These are phyloP conservation scores for Sycophila sp. DNA, from an alignment of 1,140 invertebrate species.

Conservation along the genomic window DNA sequence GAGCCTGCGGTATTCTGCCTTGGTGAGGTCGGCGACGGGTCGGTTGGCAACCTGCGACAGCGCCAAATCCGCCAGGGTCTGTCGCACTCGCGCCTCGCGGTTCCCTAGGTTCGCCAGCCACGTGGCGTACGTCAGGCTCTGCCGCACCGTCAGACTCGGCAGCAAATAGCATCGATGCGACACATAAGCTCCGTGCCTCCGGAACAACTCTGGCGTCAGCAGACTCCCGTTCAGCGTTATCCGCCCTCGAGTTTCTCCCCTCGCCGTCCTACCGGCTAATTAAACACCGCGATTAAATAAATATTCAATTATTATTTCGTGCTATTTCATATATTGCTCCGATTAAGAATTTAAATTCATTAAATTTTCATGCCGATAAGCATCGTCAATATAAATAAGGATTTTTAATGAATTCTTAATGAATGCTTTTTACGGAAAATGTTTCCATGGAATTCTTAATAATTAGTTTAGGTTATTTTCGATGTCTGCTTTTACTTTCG, in stretches of 20 bases:
- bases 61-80: conserved; percentile 90
- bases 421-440: no score
- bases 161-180: conserved; percentile 84
- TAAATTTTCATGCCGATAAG: no score
- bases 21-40: conserved; percentile 80
- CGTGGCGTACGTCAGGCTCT: conserved; percentile 84
- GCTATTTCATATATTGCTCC: no score
- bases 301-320: no score
- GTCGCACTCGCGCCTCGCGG: conserved; percentile 69
- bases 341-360: no score
- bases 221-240: conserved; percentile 86
- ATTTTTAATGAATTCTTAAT: no score
- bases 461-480: no score
- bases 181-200: conserved; percentile 86
- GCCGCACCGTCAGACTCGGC: conserved; percentile 85
- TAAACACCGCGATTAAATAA: no score
- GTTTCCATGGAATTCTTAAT: no score
- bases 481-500: no score
- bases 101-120: conserved; percentile 60
- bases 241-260: conserved; percentile 81
- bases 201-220: conserved; percentile 82
- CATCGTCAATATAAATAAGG: no score
- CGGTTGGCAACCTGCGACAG: conserved; percentile 87
- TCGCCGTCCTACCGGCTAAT: conserved; percentile 75
- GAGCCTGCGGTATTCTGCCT: conserved; percentile 85